These are phyloP conservation scores for Pseudochromis fuscus DNA, from an alignment of 2,797 vertebrate genomes.

Conservation along the genomic window DNA sequence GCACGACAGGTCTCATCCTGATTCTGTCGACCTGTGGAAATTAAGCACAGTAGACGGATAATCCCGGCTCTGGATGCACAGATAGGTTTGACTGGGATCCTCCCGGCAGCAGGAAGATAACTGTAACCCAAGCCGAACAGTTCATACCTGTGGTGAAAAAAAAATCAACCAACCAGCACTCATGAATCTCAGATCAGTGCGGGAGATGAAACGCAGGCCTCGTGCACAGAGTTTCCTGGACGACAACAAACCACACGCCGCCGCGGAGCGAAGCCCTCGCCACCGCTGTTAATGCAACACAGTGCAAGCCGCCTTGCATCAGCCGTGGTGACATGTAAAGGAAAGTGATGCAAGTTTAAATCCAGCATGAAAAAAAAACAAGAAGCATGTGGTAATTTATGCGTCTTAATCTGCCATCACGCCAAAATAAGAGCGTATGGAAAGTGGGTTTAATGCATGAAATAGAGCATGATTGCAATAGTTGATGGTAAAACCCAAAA, in stretches of 20 bases:
- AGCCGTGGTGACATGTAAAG: conserved; percentile 22
- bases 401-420: conserved; percentile 10
- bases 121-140: too few species aligned
- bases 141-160: too few species aligned
- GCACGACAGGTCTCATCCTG: too few species aligned
- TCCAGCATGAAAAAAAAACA: background rate
- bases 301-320: conserved; percentile 60
- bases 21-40: too few species aligned
- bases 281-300: conserved; percentile 44
- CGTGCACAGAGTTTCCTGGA: background rate
- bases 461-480: too few species aligned
- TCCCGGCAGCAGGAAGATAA: too few species aligned
- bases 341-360: conserved; percentile 53
- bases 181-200: background rate
- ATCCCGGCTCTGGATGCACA: too few species aligned
- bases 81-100: too few species aligned
- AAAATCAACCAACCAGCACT: too few species aligned
- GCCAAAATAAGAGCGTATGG: background rate
- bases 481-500: too few species aligned
- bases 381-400: background rate
- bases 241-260: background rate
- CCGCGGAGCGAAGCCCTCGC: conserved; percentile 1
- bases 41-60: too few species aligned
- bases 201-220: conserved; percentile 6
- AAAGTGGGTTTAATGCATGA: too few species aligned